Evolutionary conservation across 2,888 invertebrate species (phyloP), one percentile per base, ranked within the genome.

Genomic region (Allacma fusca): DNA sequence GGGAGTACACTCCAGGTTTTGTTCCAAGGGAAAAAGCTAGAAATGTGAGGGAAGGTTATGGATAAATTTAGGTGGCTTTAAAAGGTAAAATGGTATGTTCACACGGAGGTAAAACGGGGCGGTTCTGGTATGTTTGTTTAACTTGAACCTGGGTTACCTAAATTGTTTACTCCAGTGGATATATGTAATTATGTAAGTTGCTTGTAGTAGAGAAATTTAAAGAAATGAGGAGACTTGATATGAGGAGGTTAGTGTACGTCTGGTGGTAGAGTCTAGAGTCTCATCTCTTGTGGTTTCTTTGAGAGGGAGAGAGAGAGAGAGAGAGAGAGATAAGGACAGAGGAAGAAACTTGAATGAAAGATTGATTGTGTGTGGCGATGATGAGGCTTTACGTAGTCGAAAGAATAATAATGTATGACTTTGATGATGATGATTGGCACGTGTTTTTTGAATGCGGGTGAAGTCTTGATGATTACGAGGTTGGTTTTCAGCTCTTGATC

Each of bases 381-480:
- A 72, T 64, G 72, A 72, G 57, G 44, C 29, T 65, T 77, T 77
- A 71, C 50, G 50, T 64, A 62, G 76, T 70, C 34, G 40, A 70
- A 43, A 69, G 71, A 71, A 76, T 76, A 76, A 76, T 76, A 76
- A 70, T 24, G 59, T 72, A 69, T 76, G 75, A 72, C 71, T 76
- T 72, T 78, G 72, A 80, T 80, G 77, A 79, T 79, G 68, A 78
- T 81, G 81, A 81, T 81, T 81, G 81, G 81, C 81, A 80, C 81
- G 81, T 80, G 81, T 62, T 68, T 75, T 57, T 65, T 59, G 65
- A 67, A 78, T 62, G 71, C 64, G 21, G 34, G 50, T 50, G 9
- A 44, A 26, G 24, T 34, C 50, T n/a, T 70, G 70, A 76, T 76
- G 69, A 76, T 69, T 44, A 68, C 57, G 28, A 29, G 74, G 62